Evolutionary conservation across 1,140 invertebrate genomes (phyloP).

Genomic region (Eulimnadia texana): DNA sequence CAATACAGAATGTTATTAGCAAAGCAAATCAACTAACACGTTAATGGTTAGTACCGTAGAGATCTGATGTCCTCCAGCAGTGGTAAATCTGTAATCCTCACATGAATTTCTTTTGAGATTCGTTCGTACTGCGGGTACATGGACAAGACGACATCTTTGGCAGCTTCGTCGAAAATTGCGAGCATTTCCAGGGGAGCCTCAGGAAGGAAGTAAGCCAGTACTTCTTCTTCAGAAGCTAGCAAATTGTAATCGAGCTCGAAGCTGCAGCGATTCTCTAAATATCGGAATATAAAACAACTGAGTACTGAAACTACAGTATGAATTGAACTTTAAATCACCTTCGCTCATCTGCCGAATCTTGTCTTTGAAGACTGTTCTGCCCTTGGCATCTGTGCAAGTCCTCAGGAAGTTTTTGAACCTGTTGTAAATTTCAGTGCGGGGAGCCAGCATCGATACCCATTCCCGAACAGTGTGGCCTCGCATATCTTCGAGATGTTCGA

Average conservation of each 20-base stretch:
- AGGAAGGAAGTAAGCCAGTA: constrained; percentile 89
- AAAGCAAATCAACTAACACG: not conserved
- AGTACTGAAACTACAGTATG: constrained; percentile 14
- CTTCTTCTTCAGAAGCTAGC: constrained; percentile 76
- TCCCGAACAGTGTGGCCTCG: constrained; percentile 82
- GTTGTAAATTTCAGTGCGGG: constrained; percentile 88
- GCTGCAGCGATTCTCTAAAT: constrained; percentile 49
- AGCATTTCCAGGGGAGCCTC: constrained; percentile 95
- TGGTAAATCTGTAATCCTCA: constrained; percentile 86
- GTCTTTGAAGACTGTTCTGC: constrained; percentile 80
- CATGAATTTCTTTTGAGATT: constrained; percentile 83
- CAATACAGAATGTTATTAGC: too few species aligned
- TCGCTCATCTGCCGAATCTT: constrained; percentile 91
- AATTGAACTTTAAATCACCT: constrained; percentile 34
- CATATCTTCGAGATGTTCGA: constrained; percentile 94
- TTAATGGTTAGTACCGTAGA: constrained; percentile 44
- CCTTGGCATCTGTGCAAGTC: constrained; percentile 73
- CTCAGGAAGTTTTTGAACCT: constrained; percentile 90
- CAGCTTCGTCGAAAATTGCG: constrained; percentile 87
- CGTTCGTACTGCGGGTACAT: constrained; percentile 94
- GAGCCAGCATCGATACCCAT: constrained; percentile 93
- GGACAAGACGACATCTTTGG: constrained; percentile 81
- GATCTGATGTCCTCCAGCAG: constrained; percentile 90
- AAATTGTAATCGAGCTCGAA: constrained; percentile 88
- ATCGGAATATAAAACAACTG: not conserved